Base-by-base conservation (phyloP, 2,888 invertebrate species). In the Cosmia pyralina region DNA sequence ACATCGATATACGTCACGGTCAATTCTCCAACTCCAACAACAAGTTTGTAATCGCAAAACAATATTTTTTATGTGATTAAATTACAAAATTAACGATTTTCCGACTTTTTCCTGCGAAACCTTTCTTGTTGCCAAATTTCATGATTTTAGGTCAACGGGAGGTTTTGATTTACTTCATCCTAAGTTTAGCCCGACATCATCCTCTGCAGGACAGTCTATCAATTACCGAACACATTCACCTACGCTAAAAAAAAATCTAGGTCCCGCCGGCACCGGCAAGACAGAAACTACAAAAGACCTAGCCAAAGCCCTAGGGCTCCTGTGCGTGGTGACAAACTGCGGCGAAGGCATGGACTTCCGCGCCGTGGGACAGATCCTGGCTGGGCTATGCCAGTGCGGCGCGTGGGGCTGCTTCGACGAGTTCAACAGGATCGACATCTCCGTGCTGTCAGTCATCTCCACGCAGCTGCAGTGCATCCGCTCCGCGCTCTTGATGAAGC, bases 371-470 rank as follows among this genome's bases (percentile, higher is more conserved):
- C 96, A 96, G 88, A 98, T 98, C 82, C 94, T 98, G 8, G 97
- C 98, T 0, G 97, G 98, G 1, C 94, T 98, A 67, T 98, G 98
- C 70, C 98, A 98, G 91, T 98, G 98, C 90, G 99, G 99, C 0
- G 98, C 99, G 4, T 99, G 99, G 99, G 99, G 99, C 2, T 99
- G 99, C 92, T 99, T 99, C 90, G 99, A 99, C 86, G 99, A 99
- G 94, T 99, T 99, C 94, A 99, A 99, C 93, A 96, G 99, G 52
- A 99, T 99, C 83, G 98, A 99, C 82, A 97, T 98, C 7, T 99
- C 99, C 0, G 99, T 99, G 63, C 95, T 99, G 34, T 99, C 99
- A 22, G 99, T 99, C 4, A 99, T 99, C 88, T 99, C 99, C 0
- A 98, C 98, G 0, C 99, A 99, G 91, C 94, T 99, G 82, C 99